Evolutionary conservation across 1,140 invertebrate species (phyloP), one percentile per base, ranked within the genome.

Genomic region (Varroa destructor): DNA sequence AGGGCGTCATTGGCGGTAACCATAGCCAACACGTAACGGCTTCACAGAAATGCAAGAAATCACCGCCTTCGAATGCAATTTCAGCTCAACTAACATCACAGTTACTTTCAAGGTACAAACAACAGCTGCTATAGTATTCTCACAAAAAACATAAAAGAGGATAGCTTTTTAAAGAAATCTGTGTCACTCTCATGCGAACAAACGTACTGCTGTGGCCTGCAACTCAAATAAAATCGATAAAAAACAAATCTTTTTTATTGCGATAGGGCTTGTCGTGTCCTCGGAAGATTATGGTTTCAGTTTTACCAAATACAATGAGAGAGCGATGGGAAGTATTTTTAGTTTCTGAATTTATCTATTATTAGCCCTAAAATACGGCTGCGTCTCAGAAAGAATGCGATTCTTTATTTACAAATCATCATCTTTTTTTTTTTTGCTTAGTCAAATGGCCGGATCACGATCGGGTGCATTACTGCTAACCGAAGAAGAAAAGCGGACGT

Each of bases 401-500:
- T 12, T 58, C 57, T 58, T 14, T 25, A 6, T 3, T 58, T 58
- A 25, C 12, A 67, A n/a, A 42, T 37, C 8, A 40, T 67, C 12
- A 67, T 8, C 61, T 12, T 37, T n/a, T 67, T n/a, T 5, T 37
- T 40, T 40, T n/a, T n/a, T 51, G 46, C 3, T 51, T 46, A 67
- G 61, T 46, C 61, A 67, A 67, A 51, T 51, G 3, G 40, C 12
- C 37, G 46, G 46, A 14, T 67, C 61, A 12, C 61, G 61, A 36
- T 67, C 90, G n/a, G 92, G 92, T 12, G 84, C 87, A 12, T 80
- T 96, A 67, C 80, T 89, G 43, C 80, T 99, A 70, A 95, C 92
- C 1, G 95, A 97, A 76, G 95, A 99, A 81, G 95, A 98, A 79
- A 97, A 96, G 80, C 84, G 92, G 79, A 96, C 92, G 55, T 78